Conservation (phyloP, 2,113 vertebrate genomes). For the Ivindomyrus marchei region DNA sequence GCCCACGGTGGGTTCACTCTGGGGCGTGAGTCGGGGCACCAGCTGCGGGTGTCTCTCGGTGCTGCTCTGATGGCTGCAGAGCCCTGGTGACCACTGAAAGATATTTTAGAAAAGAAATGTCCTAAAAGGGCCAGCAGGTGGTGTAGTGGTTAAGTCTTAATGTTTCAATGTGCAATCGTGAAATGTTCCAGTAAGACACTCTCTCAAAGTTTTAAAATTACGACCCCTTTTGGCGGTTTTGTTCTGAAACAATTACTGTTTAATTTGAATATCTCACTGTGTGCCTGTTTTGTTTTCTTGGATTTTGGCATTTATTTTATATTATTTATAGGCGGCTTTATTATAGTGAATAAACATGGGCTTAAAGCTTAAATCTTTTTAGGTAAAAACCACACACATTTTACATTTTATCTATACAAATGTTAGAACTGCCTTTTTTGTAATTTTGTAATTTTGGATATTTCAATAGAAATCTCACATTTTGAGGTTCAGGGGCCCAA, state of each 20-base stretch:
- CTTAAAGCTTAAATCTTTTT: not conserved
- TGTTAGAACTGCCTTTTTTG: not conserved
- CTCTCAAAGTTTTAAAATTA: not conserved
- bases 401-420: not conserved
- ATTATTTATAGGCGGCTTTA: not conserved
- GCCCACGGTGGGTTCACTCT: not conserved
- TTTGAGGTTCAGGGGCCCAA: not conserved
- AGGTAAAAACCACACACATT: not conserved
- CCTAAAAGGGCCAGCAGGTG: not conserved
- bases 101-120: not conserved
- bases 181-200: not conserved
- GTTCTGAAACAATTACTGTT: not conserved
- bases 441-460: not conserved
- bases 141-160: not conserved
- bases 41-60: not conserved
- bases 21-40: not conserved
- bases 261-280: not conserved
- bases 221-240: not conserved
- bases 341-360: not conserved
- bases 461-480: not conserved
- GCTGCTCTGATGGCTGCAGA: not conserved
- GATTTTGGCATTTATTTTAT: not conserved
- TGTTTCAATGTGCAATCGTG: not conserved
- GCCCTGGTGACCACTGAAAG: not conserved
- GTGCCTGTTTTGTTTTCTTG: not conserved